phyloP scores from a whole-genome alignment of 2,888 invertebrate genomes.

The Teleogryllus oceanicus region DNA sequence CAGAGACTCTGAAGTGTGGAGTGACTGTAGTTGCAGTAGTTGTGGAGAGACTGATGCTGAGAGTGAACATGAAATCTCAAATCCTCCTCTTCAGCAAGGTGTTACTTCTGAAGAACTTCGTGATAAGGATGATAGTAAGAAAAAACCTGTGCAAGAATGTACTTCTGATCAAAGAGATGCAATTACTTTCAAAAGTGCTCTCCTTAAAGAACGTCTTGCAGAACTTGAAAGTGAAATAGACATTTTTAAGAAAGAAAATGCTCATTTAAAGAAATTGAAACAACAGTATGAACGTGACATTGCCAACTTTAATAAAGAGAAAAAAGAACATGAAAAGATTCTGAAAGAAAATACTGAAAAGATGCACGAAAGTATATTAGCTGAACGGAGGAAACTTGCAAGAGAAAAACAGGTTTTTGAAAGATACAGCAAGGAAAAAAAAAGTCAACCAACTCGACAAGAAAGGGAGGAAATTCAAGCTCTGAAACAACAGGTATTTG shows the following conservation, averaged over 20 bases:
- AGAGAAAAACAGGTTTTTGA: conserved; percentile 64
- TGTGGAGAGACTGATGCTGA: background rate
- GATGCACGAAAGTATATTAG: conserved; percentile 62
- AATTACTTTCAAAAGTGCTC: conserved; percentile 34
- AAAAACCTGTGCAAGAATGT: too few relatives aligned
- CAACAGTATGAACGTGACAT: conserved; percentile 50
- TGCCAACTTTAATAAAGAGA: conserved; percentile 59
- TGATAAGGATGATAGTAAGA: too few relatives aligned
- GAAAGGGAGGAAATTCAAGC: conserved; percentile 66
- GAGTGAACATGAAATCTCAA: background rate
- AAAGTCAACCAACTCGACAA: conserved; percentile 62
- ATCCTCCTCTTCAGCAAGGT: background rate
- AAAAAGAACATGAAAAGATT: conserved; percentile 49
- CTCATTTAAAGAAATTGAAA: conserved; percentile 47
- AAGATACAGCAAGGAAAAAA: conserved; percentile 64
- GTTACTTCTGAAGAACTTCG: background rate
- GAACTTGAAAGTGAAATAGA: conserved; percentile 65
- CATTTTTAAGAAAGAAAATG: conserved; percentile 54
- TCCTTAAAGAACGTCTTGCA: conserved; percentile 58
- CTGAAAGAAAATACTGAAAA: conserved; percentile 61
- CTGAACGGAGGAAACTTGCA: conserved; percentile 65
- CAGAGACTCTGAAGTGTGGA: conserved; percentile 43
- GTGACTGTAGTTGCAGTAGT: conserved; percentile 38
- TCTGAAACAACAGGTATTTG: conserved; percentile 57
- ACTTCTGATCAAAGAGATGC: background rate